A percentile compares a stretch with the other conserved stretches of the same genome.
phyloP scores from a whole-genome alignment of 2,113 vertebrate genomes.

The Peucedramus taeniatus region DNA sequence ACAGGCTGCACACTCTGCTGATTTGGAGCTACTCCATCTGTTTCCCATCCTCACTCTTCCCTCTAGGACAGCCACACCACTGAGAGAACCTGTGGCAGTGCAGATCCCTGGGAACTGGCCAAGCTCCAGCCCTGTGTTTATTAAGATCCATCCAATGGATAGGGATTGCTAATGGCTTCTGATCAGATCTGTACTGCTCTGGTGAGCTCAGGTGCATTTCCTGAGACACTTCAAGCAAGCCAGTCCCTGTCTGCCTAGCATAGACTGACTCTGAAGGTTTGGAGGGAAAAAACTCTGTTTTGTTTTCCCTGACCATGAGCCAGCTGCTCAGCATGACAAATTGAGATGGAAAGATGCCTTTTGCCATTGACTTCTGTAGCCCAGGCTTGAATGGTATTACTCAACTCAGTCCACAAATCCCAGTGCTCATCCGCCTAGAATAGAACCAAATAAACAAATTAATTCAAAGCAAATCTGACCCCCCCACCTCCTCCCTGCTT shows the following conservation, averaged over 20 bases:
- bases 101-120: not conserved
- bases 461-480: constrained; percentile 44
- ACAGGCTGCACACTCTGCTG: not conserved
- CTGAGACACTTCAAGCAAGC: not conserved
- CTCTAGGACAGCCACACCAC: not conserved
- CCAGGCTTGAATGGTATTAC: not conserved
- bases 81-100: not conserved
- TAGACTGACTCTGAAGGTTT: not conserved
- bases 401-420: constrained; percentile 30
- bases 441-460: constrained; percentile 51
- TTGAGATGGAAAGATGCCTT: not conserved
- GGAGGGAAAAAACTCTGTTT: not conserved
- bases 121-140: not conserved
- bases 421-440: not conserved
- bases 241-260: not conserved
- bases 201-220: not conserved
- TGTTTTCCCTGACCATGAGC: not conserved
- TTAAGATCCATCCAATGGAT: not conserved
- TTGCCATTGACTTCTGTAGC: constrained; percentile 20
- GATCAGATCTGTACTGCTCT: not conserved
- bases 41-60: not conserved
- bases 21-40: not conserved
- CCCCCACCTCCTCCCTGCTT: not conserved
- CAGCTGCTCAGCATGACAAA: not conserved
- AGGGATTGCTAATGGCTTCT: not conserved